A percentile compares a stretch with the other conserved stretches of the same genome.
These are phyloP conservation scores for Ailuropoda melanoleuca DNA, from an alignment of 2,113 vertebrate genomes.

Conservation along the genomic window DNA sequence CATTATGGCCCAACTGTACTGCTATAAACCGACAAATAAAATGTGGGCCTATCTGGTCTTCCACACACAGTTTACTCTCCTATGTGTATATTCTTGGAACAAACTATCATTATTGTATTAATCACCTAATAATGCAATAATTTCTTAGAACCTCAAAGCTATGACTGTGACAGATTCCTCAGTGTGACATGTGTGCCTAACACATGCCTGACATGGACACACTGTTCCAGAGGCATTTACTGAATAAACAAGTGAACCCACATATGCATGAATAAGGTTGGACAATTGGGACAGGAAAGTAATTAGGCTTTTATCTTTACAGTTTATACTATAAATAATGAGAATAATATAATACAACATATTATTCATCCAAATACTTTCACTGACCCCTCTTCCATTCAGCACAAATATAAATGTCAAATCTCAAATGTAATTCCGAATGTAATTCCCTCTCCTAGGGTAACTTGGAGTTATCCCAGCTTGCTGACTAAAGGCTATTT, in stretches of 20 bases:
- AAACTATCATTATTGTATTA: neutral
- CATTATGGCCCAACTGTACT: neutral
- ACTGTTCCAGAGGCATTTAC: neutral
- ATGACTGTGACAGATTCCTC: neutral
- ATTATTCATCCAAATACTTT: conserved; percentile 34
- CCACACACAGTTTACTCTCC: neutral
- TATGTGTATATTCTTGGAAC: neutral
- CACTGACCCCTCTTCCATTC: neutral
- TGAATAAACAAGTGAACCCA: neutral
- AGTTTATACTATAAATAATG: conserved; percentile 18
- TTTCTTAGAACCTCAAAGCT: neutral
- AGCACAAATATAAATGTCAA: neutral
- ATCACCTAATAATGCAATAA: neutral
- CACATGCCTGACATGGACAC: neutral
- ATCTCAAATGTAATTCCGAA: conserved; percentile 20
- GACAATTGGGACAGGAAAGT: neutral
- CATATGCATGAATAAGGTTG: neutral
- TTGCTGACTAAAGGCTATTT: conserved; percentile 61
- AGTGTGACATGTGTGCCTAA: neutral
- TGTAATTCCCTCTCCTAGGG: conserved; percentile 29
- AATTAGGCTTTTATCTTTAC: neutral
- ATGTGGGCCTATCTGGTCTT: neutral
- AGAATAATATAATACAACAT: neutral
- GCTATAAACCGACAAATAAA: neutral
- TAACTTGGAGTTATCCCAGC: neutral